Evolutionary conservation across 30 jellyfish, hydroid and myxozoan genomes (phyloP), one percentile per base, ranked within the genome.

Genomic region (Cassiopea andromeda): DNA sequence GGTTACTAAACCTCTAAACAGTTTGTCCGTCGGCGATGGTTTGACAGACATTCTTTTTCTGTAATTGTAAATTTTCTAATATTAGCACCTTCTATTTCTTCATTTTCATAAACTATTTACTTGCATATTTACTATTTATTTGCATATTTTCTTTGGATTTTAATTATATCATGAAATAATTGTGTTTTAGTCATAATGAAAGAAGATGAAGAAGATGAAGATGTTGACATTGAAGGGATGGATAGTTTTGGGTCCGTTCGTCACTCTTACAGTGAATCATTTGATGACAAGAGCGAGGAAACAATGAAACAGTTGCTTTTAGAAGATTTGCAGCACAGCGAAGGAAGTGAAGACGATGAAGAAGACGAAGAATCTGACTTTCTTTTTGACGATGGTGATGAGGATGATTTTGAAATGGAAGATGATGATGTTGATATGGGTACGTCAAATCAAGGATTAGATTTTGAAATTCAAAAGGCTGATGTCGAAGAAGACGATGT

Each of bases 361-460:
- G 98, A 89, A 10, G 89, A 89, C 18, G 98, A 87, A 18, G 87
- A 87, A 50, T 94, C 89, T 61, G 98, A 93, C 79, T 90, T 93
- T 60, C 69, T 93, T 73, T 95, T 89, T 85, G 93, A 95, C 76
- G 98, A 93, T 82, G 98, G 93, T 57, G 98, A 93, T 59, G 97
- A 88, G 14, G 98, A 93, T 19, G 95, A 88, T 88, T 93, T 95
- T 50, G 92, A 58, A 72, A 84, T 84, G 92, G 94, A 86, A 50
- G 94, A 86, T 46, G 94, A 86, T 1, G 94, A 86, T 16, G 78
- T 46, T 46, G 83, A 83, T 47, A 48, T 72, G 74, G 46, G 66
- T 47, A 67, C 94, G 17, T 71, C 92, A 46, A 44, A 81, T 4
- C 85, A 54, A 44, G 85, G 84, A 14, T 19, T 84, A 1, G 92